Evolutionary conservation across 2,888 invertebrate species (phyloP), one percentile per base, ranked within the genome.

Genomic region (Gasteruption jaculator): DNA sequence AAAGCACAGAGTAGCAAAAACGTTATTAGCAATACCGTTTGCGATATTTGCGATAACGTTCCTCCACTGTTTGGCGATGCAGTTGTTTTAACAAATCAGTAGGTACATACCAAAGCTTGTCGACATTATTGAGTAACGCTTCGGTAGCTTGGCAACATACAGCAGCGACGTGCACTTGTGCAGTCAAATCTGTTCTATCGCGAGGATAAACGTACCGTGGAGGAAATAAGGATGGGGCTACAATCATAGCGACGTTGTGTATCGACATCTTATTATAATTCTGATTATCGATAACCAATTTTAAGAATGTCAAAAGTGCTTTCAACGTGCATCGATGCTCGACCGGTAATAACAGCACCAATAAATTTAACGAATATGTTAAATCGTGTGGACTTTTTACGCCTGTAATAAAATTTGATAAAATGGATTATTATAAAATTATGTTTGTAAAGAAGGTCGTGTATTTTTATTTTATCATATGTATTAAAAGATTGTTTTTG

Each of bases 201-300:
- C 76, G 63, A 60, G 80, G 76, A 74, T 83, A 65, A 40, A 71
- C 58, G 50, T 74, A 84, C 71, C 83, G 81, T 51, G 88, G 88
- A 46, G 88, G 86, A 65, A 90, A 90, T 54, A 94, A 80, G 40
- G 94, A 91, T n/a, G 94, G 94, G 11, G 93, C 93, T 53, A 93
- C 88, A 56, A 94, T 93, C 82, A 92, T 92, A 21, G 93, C 87
- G 25, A 94, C 91, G 68, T 93, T 94, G 67, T 90, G 89, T 47
- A 87, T 78, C 56, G 83, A 85, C 94, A 94, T 94, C 73, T 91
- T 86, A 73, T 94, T 94, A 53, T 76, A 73, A 53, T 77, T 74
- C 56, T 82, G 78, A 56, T 83, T 76, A 32, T 81, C 79, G 3
- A 85, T 82, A 38, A 94, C 81, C 58, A 81, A 77, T 37, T 81